Base-by-base conservation (phyloP, 2,797 vertebrate genomes). In the Thunnus albacares region DNA sequence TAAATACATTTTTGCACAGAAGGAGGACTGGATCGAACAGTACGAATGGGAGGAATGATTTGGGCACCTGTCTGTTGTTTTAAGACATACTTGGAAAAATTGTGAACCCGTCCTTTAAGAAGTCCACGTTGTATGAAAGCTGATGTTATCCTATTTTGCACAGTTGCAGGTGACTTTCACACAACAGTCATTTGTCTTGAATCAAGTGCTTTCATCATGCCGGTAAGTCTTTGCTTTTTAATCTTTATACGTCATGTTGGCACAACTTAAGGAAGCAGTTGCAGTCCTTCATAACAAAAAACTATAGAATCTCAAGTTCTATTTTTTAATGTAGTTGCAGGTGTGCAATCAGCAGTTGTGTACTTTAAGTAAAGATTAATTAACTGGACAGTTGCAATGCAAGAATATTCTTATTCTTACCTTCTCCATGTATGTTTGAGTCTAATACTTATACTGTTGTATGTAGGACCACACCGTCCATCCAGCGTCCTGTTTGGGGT, bases 91-190 rank as follows among this genome's bases (percentile, higher is more conserved):
- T 18, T 7, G 2, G 28, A 47, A 47, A 47, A 14, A 15, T 14
- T 14, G 43, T 49, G 18, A 49, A 20, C 5, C 6, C 2, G 18
- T 18, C 17, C 47, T 49, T 20, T 51, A 51, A 20, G 13, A 28
- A 18, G 24, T 0, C 4, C 33, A 1, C 33, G n/a, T 20, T 57
- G 26, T 22, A 8, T 51, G 15, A 53, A 33, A 5, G 18, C 35
- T 80, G 26, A 22, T 63, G 8, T 33, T 68, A 0, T 49, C 17
- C 1, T 58, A 13, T 78, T 75, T 69, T 61, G 1, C 73, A 13
- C 41, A 90, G 85, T 47, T 93, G 62, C 90, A 93, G 92, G 52
- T 80, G 24, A 89, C 82, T 6, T 55, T 91, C 45, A 22, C 80
- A 8, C 91, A 83, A 12, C 89, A 92, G 69, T 64, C 77, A 0